Conservation (phyloP, 2,113 vertebrate species). For the Strix aluco region DNA sequence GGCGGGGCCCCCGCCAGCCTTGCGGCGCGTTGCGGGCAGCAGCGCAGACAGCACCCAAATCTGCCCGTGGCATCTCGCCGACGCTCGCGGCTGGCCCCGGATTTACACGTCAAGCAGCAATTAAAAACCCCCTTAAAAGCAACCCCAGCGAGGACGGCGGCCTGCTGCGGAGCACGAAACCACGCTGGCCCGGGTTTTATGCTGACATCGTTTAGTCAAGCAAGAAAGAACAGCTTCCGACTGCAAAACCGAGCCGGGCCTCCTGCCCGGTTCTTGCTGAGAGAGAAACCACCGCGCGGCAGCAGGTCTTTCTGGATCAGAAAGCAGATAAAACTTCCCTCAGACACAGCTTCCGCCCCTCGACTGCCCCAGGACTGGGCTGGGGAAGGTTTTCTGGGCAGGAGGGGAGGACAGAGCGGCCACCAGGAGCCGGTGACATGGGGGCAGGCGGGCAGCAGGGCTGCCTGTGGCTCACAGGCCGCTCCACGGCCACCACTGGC, state of each 20-base stretch:
- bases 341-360: neutral
- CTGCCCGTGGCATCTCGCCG: neutral
- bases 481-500: neutral
- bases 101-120: neutral
- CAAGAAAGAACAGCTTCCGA: neutral
- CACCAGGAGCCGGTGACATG: no score
- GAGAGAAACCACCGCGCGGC: neutral
- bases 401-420: neutral
- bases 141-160: neutral
- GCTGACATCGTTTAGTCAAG: neutral
- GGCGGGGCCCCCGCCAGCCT: neutral
- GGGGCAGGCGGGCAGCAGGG: fast-evolving
- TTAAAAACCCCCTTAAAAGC: neutral
- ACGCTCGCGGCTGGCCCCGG: neutral
- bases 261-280: neutral
- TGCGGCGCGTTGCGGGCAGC: neutral
- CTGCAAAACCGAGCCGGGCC: neutral
- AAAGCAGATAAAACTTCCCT: neutral
- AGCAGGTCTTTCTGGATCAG: slow-evolving; percentile 12
- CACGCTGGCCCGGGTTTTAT: neutral
- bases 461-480: neutral
- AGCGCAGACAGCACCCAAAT: neutral
- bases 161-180: neutral
- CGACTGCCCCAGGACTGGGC: neutral
- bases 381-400: neutral